Evolutionary conservation across 2,797 vertebrate genomes (phyloP).

Genomic region (Lemur catta): DNA sequence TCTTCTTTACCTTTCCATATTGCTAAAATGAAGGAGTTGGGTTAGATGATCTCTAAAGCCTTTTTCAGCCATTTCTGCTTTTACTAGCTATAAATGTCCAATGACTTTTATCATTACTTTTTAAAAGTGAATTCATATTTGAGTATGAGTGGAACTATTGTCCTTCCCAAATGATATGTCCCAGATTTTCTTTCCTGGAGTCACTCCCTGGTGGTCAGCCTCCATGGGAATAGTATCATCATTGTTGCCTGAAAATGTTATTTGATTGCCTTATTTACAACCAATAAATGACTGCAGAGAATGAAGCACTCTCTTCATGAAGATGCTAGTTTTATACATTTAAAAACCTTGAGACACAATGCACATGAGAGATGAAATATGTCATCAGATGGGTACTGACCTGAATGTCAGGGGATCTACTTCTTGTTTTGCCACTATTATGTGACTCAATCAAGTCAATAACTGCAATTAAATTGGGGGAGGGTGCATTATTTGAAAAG

Average conservation of each 20-base stretch:
- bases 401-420: background rate
- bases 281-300: background rate
- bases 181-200: background rate
- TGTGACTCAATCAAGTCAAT: background rate
- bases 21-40: background rate
- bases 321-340: background rate
- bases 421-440: background rate
- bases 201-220: background rate
- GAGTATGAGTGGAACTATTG: background rate
- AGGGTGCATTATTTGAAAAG: background rate
- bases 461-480: background rate
- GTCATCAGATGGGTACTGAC: background rate
- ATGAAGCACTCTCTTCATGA: background rate
- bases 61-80: background rate
- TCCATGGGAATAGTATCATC: background rate
- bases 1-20: background rate
- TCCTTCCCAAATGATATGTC: background rate
- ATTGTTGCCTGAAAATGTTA: background rate
- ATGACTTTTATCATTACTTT: background rate
- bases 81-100: background rate
- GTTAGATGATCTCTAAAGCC: background rate
- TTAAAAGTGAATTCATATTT: background rate
- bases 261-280: background rate
- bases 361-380: background rate
- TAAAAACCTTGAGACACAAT: background rate